phyloP scores from a whole-genome alignment of 2,797 vertebrate genomes.

The Hoplostethus atlanticus region DNA sequence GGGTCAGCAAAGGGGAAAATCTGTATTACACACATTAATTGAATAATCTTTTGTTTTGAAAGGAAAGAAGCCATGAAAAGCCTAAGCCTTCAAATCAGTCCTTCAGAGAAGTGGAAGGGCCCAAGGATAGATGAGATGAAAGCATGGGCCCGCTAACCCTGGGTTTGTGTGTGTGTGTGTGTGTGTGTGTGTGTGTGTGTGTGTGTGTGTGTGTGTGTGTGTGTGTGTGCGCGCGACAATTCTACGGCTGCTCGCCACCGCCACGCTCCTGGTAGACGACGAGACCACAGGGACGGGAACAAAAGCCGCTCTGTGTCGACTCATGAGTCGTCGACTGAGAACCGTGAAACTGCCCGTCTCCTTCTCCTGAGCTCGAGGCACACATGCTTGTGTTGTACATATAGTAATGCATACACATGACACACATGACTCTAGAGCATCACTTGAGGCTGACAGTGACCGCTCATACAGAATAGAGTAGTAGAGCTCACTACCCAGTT shows the following conservation, averaged over 20 bases:
- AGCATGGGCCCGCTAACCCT: slow-evolving; percentile 60
- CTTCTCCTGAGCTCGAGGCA: slow-evolving; percentile 4
- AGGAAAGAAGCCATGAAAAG: slow-evolving; percentile 82
- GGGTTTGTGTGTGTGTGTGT: slow-evolving; percentile 36
- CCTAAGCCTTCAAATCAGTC: slow-evolving; percentile 51
- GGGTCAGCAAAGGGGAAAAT: slow-evolving; percentile 76
- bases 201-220: slow-evolving; percentile 2
- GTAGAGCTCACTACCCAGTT: too few species aligned
- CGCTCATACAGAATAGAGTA: too few species aligned
- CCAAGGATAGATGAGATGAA: slow-evolving; percentile 82
- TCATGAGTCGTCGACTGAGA: slow-evolving; percentile 29
- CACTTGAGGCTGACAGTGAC: too few species aligned
- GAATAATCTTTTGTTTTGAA: slow-evolving; percentile 86
- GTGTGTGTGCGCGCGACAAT: slow-evolving; percentile 17
- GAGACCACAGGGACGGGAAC: slow-evolving; percentile 50
- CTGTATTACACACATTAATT: slow-evolving; percentile 81
- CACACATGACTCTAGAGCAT: too few species aligned
- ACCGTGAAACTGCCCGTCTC: slow-evolving; percentile 36
- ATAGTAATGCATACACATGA: slow-evolving; percentile 8
- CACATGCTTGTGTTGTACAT: not conserved
- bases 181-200: slow-evolving; percentile 1
- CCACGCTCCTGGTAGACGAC: slow-evolving; percentile 45
- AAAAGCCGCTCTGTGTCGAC: slow-evolving; percentile 43
- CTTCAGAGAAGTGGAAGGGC: slow-evolving; percentile 71
- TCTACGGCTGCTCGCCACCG: slow-evolving; percentile 42